Evolutionary conservation across 2,797 vertebrate genomes (phyloP).

Genomic region (Malurus splendens): DNA sequence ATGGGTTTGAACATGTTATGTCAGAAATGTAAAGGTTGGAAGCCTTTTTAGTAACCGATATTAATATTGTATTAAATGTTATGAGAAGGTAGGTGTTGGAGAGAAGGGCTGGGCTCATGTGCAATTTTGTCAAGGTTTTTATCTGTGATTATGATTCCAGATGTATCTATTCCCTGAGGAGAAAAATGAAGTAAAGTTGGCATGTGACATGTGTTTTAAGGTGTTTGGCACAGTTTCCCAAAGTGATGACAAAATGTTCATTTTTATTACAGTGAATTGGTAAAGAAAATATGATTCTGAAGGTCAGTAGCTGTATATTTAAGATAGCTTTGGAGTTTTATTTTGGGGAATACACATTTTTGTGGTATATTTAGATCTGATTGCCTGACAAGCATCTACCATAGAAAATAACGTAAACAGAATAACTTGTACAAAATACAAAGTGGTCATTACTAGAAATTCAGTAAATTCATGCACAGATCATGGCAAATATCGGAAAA

Average conservation of each 20-base stretch:
- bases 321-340: conserved; percentile 38
- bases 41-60: conserved; percentile 73
- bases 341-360: conserved; percentile 34
- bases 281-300: conserved; percentile 60
- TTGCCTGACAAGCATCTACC: conserved; percentile 23
- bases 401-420: conserved; percentile 25
- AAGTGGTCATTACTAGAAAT: neutral
- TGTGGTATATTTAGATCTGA: conserved; percentile 8
- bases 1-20: conserved; percentile 74
- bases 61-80: conserved; percentile 80
- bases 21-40: conserved; percentile 73
- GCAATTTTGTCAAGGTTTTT: conserved; percentile 77
- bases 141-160: conserved; percentile 78
- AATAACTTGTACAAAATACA: conserved; percentile 14
- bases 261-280: conserved; percentile 69
- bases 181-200: conserved; percentile 73
- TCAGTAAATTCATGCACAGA: neutral
- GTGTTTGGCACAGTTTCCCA: conserved; percentile 75
- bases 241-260: conserved; percentile 78
- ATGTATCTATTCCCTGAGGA: conserved; percentile 71
- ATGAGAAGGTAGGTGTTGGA: conserved; percentile 66
- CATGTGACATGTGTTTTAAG: conserved; percentile 78
- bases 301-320: conserved; percentile 60
- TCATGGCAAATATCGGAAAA: conserved; percentile 4
- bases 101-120: conserved; percentile 69